Evolutionary conservation across 2,888 invertebrate genomes (phyloP), one percentile per base, ranked within the genome.

Genomic region (Ariolimax columbianus): DNA sequence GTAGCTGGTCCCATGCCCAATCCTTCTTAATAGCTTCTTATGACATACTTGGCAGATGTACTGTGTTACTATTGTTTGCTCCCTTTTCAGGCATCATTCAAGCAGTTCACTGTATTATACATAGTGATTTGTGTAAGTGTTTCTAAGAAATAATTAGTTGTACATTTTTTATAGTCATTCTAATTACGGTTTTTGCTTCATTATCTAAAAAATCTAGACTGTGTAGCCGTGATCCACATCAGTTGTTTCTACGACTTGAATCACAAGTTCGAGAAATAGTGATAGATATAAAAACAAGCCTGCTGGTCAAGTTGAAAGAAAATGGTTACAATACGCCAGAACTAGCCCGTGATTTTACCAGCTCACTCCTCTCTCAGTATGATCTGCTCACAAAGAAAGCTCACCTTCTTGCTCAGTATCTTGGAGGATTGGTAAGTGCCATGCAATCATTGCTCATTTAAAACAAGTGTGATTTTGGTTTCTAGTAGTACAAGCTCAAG

Each of bases 221-320:
- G 68, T 93, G 93, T 88, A 89, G 89, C 55, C 90, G 93, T 73
- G 96, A 96, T 94, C 95, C 96, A 59, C 96, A 96, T 92, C 96
- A 96, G 91, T 94, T 96, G 87, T 96, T 95, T 91, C 95, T 96
- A 91, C 95, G 96, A 90, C 93, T 96, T 88, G 95, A 96, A 90
- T 95, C 95, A 83, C 95, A 96, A 91, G 95, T 96, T 43, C 95
- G 95, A 89, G 96, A 96, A 91, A 96, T 96, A 93, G 95, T 96
- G 86, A 95, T 96, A 88, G 96, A 96, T 92, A 95, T 96, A 88
- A 96, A 96, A 91, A 95, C 95, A 91, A 95, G 94, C 86, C 94
- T 95, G 86, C 93, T 95, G 87, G 95, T 95, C 89, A 95, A 95
- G 88, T 91, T 95, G 68, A 94, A 95, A 70, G 90, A 91, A 55